Evolutionary conservation across 2,888 invertebrate species (phyloP), one percentile per base, ranked within the genome.

Genomic region (Catocala fraxini): DNA sequence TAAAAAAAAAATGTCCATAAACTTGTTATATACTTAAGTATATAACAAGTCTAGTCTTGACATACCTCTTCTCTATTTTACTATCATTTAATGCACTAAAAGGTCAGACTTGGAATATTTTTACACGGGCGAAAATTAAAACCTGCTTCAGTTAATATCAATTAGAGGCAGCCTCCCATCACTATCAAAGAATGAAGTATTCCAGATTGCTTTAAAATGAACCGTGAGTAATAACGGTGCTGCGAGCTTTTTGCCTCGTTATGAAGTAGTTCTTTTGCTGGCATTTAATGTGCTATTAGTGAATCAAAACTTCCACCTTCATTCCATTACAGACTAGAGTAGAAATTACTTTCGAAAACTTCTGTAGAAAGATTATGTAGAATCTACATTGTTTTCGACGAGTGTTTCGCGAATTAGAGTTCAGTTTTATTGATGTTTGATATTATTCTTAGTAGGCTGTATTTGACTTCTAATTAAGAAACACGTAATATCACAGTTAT

Each of bases 201-300:
- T 79, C 68, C 72, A 82, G 80, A 85, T 81, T 81, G 77, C 79
- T 84, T 80, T 76, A 79, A 81, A 86, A 82, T 81, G 77, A 80
- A 79, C 81, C 71, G 81, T 77, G 78, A 79, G 75, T 79, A 83
- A 82, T 82, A 83, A 85, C 77, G 64, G 66, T 69, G 70, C 75
- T 73, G 58, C 72, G 61, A 70, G 71, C 70, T 75, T 66, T 68
- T 68, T 69, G 76, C 73, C 71, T 80, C 76, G 70, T 80, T 83
- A 79, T 79, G 64, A 72, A 75, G 72, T 70, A 67, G 73, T 77
- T 80, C 69, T 80, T 79, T 81, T 77, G 63, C 73, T 66, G 67
- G 71, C 71, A 80, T 81, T 84, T 80, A 81, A 75, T 79, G 73
- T 75, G 75, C 80, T 81, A 84, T 85, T 85, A 84, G 76, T 68